Evolutionary conservation across 2,113 vertebrate genomes (phyloP), one percentile per base, ranked within the genome.

Genomic region (Felis chaus): DNA sequence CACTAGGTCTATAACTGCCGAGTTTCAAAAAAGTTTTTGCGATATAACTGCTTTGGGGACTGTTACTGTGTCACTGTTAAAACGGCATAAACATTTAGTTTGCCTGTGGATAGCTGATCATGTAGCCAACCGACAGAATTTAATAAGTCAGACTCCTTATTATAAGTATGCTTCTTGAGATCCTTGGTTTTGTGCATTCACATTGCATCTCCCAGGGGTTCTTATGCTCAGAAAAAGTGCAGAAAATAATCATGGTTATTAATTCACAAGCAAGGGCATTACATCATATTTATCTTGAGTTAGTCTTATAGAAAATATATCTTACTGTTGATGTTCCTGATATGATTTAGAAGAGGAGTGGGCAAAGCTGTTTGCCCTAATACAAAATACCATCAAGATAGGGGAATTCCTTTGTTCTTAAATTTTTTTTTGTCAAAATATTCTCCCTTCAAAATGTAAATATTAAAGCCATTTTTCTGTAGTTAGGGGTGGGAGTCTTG

Each of bases 181-280:
- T 39, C 6, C 9, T 27, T 71, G 5, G 12, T 39, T 66, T 83
- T 73, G 45, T 68, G 19, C 1, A 88, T 89, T 92, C 25, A 25
- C n/a, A 66, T 18, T 71, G 4, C 11, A 69, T 78, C 23, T 66
- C 71, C 13, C 27, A 93, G 39, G 0, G n/a, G 61, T 86, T 90
- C 21, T 76, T 86, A 53, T 48, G 33, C 8, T 41, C 8, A 81
- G 21, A 82, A 89, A 89, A 89, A 1, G 41, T 71, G 15, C 25
- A 84, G 25, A 57, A 97, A 66, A 69, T 78, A 87, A 95, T 69
- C 7, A 82, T 50, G 31, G 18, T n/a, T 82, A 90, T 91, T 76
- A 95, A 71, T 95, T 93, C 21, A 39, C 81, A 81, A 78, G 76
- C 10, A 82, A 48, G 23, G 7, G 15, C 10, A 81, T 81, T 66